Evolutionary conservation across 2,888 invertebrate genomes (phyloP).

Genomic region (Cancer borealis): DNA sequence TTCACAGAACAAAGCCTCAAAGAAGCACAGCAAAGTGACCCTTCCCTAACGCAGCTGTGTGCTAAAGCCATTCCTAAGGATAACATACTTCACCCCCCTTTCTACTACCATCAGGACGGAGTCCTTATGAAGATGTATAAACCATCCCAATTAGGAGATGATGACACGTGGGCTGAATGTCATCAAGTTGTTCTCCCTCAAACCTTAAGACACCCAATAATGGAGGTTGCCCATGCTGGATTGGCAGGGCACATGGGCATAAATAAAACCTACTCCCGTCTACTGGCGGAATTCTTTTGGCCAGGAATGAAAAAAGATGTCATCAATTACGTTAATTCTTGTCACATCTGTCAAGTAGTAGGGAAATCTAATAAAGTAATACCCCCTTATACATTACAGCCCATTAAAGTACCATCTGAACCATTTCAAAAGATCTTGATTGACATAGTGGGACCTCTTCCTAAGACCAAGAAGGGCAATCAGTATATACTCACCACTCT

Average conservation of each 20-base stretch:
- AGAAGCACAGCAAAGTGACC: not conserved
- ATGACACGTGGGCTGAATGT: no score
- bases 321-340: not conserved
- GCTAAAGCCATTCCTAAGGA: no score
- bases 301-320: slow-evolving; percentile 46
- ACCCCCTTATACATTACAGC: slow-evolving; percentile 16
- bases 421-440: slow-evolving; percentile 6
- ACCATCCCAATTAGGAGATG: no score
- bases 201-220: not conserved
- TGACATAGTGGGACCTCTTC: not conserved
- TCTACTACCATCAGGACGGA: slow-evolving; percentile 17
- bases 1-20: not conserved
- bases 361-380: slow-evolving; percentile 1
- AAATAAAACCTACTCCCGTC: not conserved
- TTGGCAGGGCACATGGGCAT: not conserved
- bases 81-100: slow-evolving; percentile 15
- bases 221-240: not conserved
- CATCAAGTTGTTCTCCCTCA: not conserved
- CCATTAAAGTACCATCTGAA: slow-evolving; percentile 9
- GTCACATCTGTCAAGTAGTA: slow-evolving; percentile 41
- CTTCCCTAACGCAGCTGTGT: no score
- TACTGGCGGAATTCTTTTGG: not conserved
- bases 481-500: slow-evolving; percentile 11
- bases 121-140: slow-evolving; percentile 13
- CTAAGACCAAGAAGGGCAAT: not conserved